Evolutionary conservation across 2,113 vertebrate species (phyloP), one percentile per base, ranked within the genome.

Genomic region (Corvus moneduloides): DNA sequence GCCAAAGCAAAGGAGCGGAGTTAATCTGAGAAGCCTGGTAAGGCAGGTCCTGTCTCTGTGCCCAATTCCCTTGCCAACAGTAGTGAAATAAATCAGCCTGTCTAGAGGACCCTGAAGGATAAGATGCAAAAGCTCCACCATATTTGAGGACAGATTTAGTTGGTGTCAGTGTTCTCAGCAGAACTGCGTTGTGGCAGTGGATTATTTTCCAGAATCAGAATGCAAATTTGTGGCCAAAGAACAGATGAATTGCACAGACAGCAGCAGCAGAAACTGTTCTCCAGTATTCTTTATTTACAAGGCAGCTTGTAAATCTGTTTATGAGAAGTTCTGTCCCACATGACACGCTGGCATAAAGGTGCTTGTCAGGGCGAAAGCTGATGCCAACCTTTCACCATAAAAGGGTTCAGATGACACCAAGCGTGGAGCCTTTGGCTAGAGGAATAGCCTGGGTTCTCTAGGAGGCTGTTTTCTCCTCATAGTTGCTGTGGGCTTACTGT

Each of bases 11-110:
- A 94, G 93, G 93, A 94, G 44, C 24, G 78, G 90, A 93, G 73
- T 77, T 94, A 63, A 78, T 75, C 35, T 49, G 7, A 91, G 87
- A 46, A 87, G 32, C 33, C 26, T 80, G 97, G 97, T 97, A 97
- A 97, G 97, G 81, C 89, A 78, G 89, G 66, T 81, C 2, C 1
- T 51, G 28, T 82, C 64, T 89, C 54, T 94, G 67, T 90, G 81
- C 76, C 39, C 51, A 46, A 20, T 37, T 79, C 59, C 77, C 51
- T 87, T 86, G 49, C 73, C 63, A 86, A 6, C 37, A 77, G 84
- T 66, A 80, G 88, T 80, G 46, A 49, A 49, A 46, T 37, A 76
- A 92, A 83, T 23, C 96, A 96, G 96, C 95, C 89, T 96, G 66
- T 81, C 95, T 96, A 93, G 93, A 94, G 84, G 64, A 96, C 82